Conservation (phyloP, 2,888 invertebrate species). For the Psococerastis gibbosa region DNA sequence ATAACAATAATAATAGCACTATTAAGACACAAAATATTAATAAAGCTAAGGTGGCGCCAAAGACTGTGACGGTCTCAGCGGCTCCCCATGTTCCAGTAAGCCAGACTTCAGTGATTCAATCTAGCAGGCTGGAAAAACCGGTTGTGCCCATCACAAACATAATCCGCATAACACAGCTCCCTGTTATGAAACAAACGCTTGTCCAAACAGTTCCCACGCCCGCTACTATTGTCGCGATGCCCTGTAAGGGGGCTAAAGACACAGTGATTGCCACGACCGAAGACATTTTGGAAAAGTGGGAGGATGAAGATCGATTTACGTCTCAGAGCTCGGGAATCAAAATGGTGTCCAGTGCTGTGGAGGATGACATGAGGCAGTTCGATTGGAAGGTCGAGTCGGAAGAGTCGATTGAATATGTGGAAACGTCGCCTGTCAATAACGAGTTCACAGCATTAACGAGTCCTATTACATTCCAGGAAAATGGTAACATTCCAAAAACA, state of each 20-base stretch:
- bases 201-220: background rate
- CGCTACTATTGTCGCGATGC: background rate
- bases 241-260: slow-evolving; percentile 1
- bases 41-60: background rate
- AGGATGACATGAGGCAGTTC: slow-evolving; percentile 5
- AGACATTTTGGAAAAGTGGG: slow-evolving; percentile 4
- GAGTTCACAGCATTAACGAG: slow-evolving; percentile 4
- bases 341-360: slow-evolving; percentile 6
- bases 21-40: background rate
- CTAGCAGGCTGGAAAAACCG: background rate
- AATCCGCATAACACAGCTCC: slow-evolving; percentile 5
- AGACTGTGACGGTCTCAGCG: background rate
- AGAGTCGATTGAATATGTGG: slow-evolving; percentile 7
- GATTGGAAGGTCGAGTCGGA: slow-evolving; percentile 9
- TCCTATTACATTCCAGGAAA: slow-evolving; percentile 7
- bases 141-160: slow-evolving; percentile 1
- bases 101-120: slow-evolving; percentile 5
- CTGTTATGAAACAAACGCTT: background rate
- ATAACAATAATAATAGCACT: slow-evolving; percentile 6
- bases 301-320: slow-evolving; percentile 8
- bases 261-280: slow-evolving; percentile 3
- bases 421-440: slow-evolving; percentile 5
- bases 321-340: slow-evolving; percentile 7
- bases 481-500: slow-evolving; percentile 1
- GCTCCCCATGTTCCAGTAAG: too few relatives aligned